Evolutionary conservation across 1,140 invertebrate genomes (phyloP).

Genomic region (Temnothorax longispinosus): DNA sequence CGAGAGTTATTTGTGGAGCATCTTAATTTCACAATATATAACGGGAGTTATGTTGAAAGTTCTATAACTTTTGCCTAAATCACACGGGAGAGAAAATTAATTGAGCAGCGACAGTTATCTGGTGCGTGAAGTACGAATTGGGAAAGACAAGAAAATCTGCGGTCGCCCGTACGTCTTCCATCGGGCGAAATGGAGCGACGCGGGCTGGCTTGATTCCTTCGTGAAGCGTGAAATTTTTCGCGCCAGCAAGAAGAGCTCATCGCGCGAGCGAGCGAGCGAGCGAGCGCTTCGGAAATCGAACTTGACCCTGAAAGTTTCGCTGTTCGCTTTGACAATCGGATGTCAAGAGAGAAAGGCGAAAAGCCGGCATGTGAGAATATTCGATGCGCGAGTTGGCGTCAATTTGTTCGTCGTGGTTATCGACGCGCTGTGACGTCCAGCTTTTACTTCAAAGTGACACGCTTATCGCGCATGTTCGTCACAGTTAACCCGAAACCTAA

Average conservation of each 20-base stretch:
- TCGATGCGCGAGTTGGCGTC: slow-evolving; percentile 1
- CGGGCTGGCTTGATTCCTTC: slow-evolving; percentile 36
- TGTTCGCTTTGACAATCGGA: neutral
- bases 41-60: slow-evolving; percentile 16
- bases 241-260: neutral
- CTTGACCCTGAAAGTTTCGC: slow-evolving; percentile 53
- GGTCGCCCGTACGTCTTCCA: neutral
- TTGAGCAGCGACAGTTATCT: neutral
- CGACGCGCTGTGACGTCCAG: neutral
- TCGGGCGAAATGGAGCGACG: slow-evolving; percentile 44
- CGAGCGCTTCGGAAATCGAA: slow-evolving; percentile 43
- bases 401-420: slow-evolving; percentile 7
- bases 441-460: slow-evolving; percentile 43
- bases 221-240: neutral
- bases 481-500: slow-evolving; percentile 4
- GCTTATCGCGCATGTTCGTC: neutral
- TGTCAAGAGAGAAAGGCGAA: slow-evolving; percentile 51
- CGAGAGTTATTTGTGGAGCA: neutral
- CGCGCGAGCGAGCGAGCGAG: neutral
- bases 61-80: slow-evolving; percentile 16
- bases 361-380: slow-evolving; percentile 3
- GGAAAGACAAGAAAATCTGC: slow-evolving; percentile 4
- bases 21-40: slow-evolving; percentile 44
- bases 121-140: neutral
- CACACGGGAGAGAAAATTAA: slow-evolving; percentile 2